Conservation (phyloP, 2,888 invertebrate species). For the Watsonalla binaria region DNA sequence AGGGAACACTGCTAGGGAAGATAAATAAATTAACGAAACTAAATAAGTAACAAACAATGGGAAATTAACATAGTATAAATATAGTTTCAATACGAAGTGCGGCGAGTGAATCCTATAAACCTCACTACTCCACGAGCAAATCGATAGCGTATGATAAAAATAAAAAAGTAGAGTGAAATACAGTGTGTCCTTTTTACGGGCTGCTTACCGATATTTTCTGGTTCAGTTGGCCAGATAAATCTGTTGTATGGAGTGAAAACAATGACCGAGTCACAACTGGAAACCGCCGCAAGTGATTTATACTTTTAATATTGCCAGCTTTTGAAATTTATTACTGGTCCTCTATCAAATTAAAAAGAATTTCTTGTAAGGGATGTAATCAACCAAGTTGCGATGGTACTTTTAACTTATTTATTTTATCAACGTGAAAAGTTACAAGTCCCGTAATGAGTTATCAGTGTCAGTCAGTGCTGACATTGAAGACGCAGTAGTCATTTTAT, state of each 20-base stretch:
- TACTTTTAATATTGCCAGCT: slow-evolving; percentile 19
- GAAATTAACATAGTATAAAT: too few species aligned
- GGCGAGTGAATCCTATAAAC: background rate
- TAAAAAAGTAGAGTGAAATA: slow-evolving; percentile 22
- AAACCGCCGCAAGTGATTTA: slow-evolving; percentile 11
- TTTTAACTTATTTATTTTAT: too few species aligned
- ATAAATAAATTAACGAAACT: too few species aligned
- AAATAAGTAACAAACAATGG: too few species aligned
- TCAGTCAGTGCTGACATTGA: too few species aligned
- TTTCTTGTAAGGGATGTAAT: background rate
- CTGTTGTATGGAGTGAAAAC: slow-evolving; percentile 34
- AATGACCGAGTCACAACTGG: slow-evolving; percentile 18
- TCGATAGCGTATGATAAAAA: slow-evolving; percentile 8
- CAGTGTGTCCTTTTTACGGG: slow-evolving; percentile 40
- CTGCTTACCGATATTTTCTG: slow-evolving; percentile 48
- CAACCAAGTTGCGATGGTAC: background rate
- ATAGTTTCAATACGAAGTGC: background rate
- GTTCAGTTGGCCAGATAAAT: slow-evolving; percentile 44
- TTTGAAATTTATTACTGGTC: slow-evolving; percentile 9
- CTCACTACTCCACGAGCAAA: background rate
- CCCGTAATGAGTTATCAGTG: too few species aligned
- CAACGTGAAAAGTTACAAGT: too few species aligned
- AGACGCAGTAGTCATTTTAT: too few species aligned
- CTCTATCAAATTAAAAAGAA: slow-evolving; percentile 3
- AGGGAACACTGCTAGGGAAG: too few species aligned